A percentile compares a stretch with the other conserved stretches of the same genome.
Evolutionary conservation across 1,140 invertebrate species (phyloP).

Genomic region (Caenorhabditis tropicalis): DNA sequence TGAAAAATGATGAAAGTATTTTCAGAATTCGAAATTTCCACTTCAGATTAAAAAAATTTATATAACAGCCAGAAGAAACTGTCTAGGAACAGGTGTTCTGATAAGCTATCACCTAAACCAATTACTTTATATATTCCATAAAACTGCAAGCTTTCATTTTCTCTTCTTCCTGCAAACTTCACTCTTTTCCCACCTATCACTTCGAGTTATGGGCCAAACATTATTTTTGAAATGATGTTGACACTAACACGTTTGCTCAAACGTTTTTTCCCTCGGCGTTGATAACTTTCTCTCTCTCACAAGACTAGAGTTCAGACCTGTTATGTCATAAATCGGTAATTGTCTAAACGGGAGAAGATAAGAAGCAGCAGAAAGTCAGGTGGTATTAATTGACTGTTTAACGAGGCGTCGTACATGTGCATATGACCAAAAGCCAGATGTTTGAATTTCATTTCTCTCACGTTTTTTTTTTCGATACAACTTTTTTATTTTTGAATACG

Average conservation of each 20-base stretch:
- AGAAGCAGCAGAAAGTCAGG: neutral
- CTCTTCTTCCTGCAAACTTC: neutral
- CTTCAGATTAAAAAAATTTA: no score
- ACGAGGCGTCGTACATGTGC: neutral
- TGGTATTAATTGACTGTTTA: neutral
- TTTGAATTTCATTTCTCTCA: neutral
- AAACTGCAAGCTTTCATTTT: neutral
- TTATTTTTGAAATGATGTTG: constrained; percentile 5
- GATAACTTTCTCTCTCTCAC: constrained; percentile 5
- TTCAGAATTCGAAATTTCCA: no score
- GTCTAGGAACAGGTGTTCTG: no score
- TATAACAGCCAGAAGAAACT: no score
- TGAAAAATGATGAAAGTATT: no score
- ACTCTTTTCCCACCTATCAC: neutral
- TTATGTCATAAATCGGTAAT: neutral
- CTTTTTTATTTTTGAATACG: no score
- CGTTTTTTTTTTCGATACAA: neutral
- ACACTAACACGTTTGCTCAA: neutral
- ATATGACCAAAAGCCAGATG: neutral
- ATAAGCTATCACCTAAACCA: no score
- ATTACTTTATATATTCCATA: no score
- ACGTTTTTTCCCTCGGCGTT: neutral
- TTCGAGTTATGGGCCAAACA: neutral
- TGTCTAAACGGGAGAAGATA: neutral
- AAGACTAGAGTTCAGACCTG: neutral